Conservation (phyloP, 37 sponge, comb jelly and placozoan species). For the Hexactinellida sp. region DNA sequence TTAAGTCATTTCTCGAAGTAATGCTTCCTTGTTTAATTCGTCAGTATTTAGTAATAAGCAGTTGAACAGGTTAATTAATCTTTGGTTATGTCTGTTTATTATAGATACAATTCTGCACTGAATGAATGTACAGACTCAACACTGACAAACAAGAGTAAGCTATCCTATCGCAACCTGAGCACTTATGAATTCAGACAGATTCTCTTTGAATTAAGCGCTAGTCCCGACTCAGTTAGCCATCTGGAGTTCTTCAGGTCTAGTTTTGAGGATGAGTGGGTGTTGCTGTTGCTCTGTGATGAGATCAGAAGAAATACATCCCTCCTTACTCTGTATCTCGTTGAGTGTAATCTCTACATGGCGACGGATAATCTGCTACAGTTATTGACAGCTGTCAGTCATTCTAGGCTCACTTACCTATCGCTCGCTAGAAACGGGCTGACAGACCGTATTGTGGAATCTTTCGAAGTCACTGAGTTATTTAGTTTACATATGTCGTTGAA, state of each 20-base stretch:
- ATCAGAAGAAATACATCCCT: neutral
- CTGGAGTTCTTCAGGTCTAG: neutral
- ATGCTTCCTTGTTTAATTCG: too few species aligned
- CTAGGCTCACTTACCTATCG: neutral
- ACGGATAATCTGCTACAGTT: neutral
- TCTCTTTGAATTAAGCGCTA: neutral
- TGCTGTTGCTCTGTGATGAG: neutral
- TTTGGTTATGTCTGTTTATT: too few species aligned
- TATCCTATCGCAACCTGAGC: neutral
- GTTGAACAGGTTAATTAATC: too few species aligned
- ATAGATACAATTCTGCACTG: neutral
- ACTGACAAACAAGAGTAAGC: neutral
- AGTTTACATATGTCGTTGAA: neutral
- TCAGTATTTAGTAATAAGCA: too few species aligned
- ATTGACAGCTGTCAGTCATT: neutral
- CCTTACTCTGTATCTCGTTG: neutral
- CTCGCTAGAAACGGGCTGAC: slow-evolving; percentile 7
- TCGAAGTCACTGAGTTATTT: neutral
- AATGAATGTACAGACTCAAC: neutral
- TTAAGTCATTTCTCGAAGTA: too few species aligned
- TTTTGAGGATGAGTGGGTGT: slow-evolving; percentile 13
- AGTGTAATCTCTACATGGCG: neutral
- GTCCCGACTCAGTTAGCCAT: neutral
- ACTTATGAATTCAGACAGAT: neutral
- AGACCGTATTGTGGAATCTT: neutral